Conservation (phyloP, 2,888 invertebrate genomes). For the Diaperis boleti region DNA sequence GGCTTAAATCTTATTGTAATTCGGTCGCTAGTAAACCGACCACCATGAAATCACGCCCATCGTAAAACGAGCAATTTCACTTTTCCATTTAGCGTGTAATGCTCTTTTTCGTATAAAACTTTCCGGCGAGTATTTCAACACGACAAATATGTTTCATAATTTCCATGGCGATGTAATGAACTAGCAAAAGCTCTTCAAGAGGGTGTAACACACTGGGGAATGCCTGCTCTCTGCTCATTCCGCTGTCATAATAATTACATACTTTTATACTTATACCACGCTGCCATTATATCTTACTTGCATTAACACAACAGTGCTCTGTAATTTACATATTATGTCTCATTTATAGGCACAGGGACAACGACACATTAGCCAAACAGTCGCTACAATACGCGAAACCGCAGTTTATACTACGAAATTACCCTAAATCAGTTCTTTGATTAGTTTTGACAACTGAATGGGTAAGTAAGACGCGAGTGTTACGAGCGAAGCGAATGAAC, state of each 20-base stretch:
- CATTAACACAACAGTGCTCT: conserved; percentile 41
- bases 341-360: conserved; percentile 27
- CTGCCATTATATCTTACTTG: conserved; percentile 43
- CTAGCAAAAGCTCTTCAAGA: conserved; percentile 43
- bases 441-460: no score
- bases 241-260: conserved; percentile 45
- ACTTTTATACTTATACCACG: conserved; percentile 43
- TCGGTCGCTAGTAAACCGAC: conserved; percentile 9
- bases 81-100: conserved; percentile 6
- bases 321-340: conserved; percentile 43
- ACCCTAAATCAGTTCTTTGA: no score
- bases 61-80: conserved; percentile 23
- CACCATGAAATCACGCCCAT: conserved; percentile 14
- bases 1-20: conserved; percentile 13
- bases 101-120: conserved; percentile 13
- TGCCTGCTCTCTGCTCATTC: conserved; percentile 38
- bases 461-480: no score
- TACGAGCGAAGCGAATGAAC: no score
- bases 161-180: conserved; percentile 40
- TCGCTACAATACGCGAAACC: not conserved
- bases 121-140: conserved; percentile 18
- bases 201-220: conserved; percentile 41
- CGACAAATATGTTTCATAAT: conserved; percentile 41
- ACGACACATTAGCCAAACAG: not conserved
- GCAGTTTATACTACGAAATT: no score